A percentile compares a stretch with the other conserved stretches of the same genome.
These are phyloP conservation scores for Beroe ovata DNA, from an alignment of 37 sponge, comb jelly and placozoan species.

Conservation along the genomic window DNA sequence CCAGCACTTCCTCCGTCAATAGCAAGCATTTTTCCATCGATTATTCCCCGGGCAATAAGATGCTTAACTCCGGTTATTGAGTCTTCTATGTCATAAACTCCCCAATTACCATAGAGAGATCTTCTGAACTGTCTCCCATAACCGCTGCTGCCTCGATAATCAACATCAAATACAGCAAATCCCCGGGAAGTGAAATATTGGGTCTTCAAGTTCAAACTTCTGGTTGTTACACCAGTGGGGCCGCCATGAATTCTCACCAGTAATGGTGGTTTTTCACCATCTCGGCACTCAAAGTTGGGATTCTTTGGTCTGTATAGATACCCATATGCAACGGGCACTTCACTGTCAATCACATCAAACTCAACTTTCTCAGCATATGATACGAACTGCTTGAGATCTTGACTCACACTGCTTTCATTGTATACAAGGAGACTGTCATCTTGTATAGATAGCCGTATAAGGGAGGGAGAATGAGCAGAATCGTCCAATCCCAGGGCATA, in stretches of 20 bases:
- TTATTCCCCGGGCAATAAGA: not conserved
- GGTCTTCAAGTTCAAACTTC: constrained; percentile 16
- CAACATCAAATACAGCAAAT: constrained; percentile 28
- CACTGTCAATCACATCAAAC: not conserved
- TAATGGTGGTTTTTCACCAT: constrained; percentile 14
- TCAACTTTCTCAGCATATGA: constrained; percentile 12
- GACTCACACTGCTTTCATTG: not conserved
- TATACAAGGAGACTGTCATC: not conserved
- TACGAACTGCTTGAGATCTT: constrained; percentile 2
- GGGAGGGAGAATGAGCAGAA: constrained; percentile 18
- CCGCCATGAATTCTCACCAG: constrained; percentile 34
- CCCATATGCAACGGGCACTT: constrained; percentile 6
- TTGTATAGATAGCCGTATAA: not conserved
- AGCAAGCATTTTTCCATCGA: constrained; percentile 19
- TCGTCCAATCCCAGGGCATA: constrained; percentile 37
- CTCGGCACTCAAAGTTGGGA: constrained; percentile 5
- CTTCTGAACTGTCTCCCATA: constrained; percentile 9
- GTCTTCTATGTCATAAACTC: constrained; percentile 62
- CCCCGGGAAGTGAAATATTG: constrained; percentile 51
- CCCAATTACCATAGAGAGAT: constrained; percentile 62
- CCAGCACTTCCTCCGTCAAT: constrained; percentile 65
- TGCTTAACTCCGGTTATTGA: constrained; percentile 3
- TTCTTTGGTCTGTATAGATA: constrained; percentile 10
- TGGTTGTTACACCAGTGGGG: constrained; percentile 19
- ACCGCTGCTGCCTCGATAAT: constrained; percentile 35